A percentile compares a stretch with the other conserved stretches of the same genome.
phyloP scores from a whole-genome alignment of 2,797 vertebrate genomes.

The Sebastes vulpes region DNA sequence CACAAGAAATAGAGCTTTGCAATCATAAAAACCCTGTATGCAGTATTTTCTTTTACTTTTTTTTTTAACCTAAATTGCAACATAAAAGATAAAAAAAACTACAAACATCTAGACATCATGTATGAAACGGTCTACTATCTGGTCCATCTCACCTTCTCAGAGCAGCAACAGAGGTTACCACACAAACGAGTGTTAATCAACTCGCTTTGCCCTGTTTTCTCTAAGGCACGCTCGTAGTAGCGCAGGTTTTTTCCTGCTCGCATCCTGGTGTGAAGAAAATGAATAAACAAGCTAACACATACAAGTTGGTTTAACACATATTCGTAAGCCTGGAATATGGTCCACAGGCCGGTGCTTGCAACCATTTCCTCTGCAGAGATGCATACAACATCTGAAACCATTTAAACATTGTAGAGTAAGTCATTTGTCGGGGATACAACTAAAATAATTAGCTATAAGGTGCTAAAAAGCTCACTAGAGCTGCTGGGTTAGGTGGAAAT shows the following conservation, averaged over 20 bases:
- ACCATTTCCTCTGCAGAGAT: neutral
- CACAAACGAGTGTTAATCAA: slow-evolving; percentile 88
- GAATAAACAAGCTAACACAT: neutral
- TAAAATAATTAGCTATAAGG: neutral
- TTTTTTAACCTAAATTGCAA: neutral
- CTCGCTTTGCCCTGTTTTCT: slow-evolving; percentile 79
- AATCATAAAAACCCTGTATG: neutral
- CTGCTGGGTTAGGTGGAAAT: neutral
- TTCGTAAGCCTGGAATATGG: neutral
- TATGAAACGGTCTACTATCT: accelerated
- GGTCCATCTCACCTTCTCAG: slow-evolving; percentile 48
- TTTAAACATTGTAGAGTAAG: neutral
- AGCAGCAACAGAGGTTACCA: slow-evolving; percentile 91
- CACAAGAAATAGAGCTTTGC: neutral
- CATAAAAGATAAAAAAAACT: neutral
- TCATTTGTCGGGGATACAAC: neutral
- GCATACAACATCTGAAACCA: neutral
- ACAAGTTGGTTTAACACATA: neutral
- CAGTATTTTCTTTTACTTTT: neutral
- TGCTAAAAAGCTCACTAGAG: neutral
- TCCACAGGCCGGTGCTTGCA: neutral
- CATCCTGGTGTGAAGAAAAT: slow-evolving; percentile 75
- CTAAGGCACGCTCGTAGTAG: slow-evolving; percentile 87
- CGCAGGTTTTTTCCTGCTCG: slow-evolving; percentile 90
- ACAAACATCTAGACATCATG: neutral